phyloP scores from a whole-genome alignment of 2,888 invertebrate species.

The Bombylius discolor region DNA sequence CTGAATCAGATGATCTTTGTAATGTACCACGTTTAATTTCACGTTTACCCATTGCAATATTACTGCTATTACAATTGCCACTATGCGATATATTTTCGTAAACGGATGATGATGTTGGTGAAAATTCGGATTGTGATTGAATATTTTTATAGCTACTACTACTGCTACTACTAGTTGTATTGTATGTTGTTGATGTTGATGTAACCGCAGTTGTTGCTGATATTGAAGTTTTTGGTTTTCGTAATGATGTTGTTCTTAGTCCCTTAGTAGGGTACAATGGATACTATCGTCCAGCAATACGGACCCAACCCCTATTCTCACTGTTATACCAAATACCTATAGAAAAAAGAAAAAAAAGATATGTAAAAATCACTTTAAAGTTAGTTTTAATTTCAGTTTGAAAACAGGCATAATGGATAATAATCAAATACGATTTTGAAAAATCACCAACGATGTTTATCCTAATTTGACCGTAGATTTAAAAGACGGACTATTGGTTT shows the following conservation, averaged over 20 bases:
- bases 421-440: not conserved
- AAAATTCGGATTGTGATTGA: conserved; percentile 7
- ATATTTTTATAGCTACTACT: not conserved
- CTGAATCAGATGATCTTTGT: conserved; percentile 16
- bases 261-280: conserved; percentile 38
- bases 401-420: not conserved
- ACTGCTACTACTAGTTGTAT: conserved; percentile 1
- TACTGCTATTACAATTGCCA: not conserved
- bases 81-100: too few species aligned
- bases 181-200: conserved; percentile 9
- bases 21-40: conserved; percentile 34
- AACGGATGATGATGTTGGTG: conserved; percentile 11
- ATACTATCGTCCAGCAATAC: conserved; percentile 38
- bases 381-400: too few species aligned
- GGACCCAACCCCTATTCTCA: conserved; percentile 38
- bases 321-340: conserved; percentile 38
- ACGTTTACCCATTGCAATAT: conserved; percentile 31
- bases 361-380: conserved; percentile 1
- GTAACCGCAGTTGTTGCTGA: conserved; percentile 22
- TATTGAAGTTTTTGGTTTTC: conserved; percentile 30
- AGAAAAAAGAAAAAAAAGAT: conserved; percentile 14
- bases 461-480: too few species aligned
- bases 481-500: too few species aligned
- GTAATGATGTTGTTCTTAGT: conserved; percentile 35
- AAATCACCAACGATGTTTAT: too few species aligned